These are phyloP conservation scores for Trachelus tabidus DNA, from an alignment of 2,888 invertebrate species.

Conservation along the genomic window DNA sequence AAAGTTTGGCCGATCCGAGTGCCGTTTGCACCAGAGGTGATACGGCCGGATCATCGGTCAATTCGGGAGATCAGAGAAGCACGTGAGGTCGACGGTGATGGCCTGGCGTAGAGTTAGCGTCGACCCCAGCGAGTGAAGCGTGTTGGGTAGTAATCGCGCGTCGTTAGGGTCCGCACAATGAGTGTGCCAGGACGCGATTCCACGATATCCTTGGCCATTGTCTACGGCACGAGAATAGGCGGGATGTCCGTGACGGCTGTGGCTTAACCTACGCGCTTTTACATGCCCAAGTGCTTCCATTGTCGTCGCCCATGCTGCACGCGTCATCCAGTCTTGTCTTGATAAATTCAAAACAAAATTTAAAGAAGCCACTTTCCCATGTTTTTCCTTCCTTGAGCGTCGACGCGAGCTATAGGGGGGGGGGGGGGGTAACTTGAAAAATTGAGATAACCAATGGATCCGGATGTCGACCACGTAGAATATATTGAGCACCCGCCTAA, in stretches of 20 bases:
- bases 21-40: slow-evolving; percentile 20
- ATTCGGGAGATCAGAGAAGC: slow-evolving; percentile 39
- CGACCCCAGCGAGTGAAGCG: slow-evolving; percentile 4
- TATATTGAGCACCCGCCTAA: too few species aligned
- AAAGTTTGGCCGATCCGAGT: slow-evolving; percentile 10
- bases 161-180: slow-evolving; percentile 58
- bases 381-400: too few species aligned
- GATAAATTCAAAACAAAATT: too few species aligned
- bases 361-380: too few species aligned
- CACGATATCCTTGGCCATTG: slow-evolving; percentile 27
- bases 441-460: too few species aligned
- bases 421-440: too few species aligned
- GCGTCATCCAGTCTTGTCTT: too few species aligned
- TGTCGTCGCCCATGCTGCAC: slow-evolving; percentile 34
- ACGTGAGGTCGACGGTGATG: too few species aligned
- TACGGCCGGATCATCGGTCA: slow-evolving; percentile 29
- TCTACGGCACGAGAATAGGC: slow-evolving; percentile 25
- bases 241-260: slow-evolving; percentile 50
- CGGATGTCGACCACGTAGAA: too few species aligned
- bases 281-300: slow-evolving; percentile 59
- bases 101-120: neutral
- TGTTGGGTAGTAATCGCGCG: slow-evolving; percentile 53
- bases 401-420: too few species aligned
- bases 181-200: slow-evolving; percentile 61
- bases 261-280: slow-evolving; percentile 59